Percentiles rank a stretch among this genome's conserved stretches.
Conservation (phyloP, 2,888 invertebrate species). For the Leucophenga montana region DNA sequence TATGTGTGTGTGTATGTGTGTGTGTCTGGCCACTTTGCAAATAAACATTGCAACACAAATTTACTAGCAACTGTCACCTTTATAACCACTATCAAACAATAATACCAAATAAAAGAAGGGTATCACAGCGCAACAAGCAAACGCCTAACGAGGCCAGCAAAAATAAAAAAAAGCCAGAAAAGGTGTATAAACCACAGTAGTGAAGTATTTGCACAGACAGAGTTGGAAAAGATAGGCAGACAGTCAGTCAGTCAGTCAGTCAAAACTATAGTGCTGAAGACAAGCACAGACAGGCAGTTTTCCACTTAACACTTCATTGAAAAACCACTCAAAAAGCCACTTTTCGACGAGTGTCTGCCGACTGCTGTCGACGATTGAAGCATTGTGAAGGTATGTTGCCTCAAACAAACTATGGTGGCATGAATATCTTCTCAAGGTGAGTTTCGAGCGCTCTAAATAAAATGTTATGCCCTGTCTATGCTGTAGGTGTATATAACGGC, state of each 20-base stretch:
- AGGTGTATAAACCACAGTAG: slow-evolving; percentile 55
- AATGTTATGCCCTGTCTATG: slow-evolving; percentile 43
- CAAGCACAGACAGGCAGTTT: slow-evolving; percentile 41
- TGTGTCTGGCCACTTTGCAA: slow-evolving; percentile 61
- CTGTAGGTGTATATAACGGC: background rate
- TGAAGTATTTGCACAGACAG: slow-evolving; percentile 36
- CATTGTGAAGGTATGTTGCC: background rate
- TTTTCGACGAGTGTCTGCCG: slow-evolving; percentile 45
- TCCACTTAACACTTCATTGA: slow-evolving; percentile 69
- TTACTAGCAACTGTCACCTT: slow-evolving; percentile 68
- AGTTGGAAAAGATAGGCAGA: background rate
- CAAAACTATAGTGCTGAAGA: background rate
- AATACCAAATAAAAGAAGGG: slow-evolving; percentile 6
- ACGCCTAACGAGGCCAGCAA: slow-evolving; percentile 14
- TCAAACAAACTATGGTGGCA: no score
- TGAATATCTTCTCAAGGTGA: slow-evolving; percentile 17
- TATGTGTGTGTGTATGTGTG: slow-evolving; percentile 33
- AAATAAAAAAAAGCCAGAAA: slow-evolving; percentile 44
- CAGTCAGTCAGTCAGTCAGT: background rate
- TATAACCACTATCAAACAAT: slow-evolving; percentile 65
- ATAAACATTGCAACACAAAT: slow-evolving; percentile 67
- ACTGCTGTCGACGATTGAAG: background rate
- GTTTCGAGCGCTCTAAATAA: slow-evolving; percentile 38
- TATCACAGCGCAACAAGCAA: slow-evolving; percentile 12
- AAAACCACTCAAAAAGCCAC: slow-evolving; percentile 67